Conservation (phyloP, 1,140 invertebrate genomes). For the Tetranychus urticae region DNA sequence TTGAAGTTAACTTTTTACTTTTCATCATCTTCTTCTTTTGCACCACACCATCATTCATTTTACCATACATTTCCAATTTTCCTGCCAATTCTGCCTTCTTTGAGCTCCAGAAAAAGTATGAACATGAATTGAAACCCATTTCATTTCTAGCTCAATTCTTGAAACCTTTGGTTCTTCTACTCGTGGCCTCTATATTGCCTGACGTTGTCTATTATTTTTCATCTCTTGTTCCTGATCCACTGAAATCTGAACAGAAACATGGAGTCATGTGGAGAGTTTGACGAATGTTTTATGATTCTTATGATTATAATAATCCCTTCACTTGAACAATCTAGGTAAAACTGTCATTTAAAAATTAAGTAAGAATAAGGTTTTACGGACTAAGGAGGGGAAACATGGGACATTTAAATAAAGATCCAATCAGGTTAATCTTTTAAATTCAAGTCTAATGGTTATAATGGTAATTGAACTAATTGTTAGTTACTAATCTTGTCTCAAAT, state of each 20-base stretch:
- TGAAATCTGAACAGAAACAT: neutral
- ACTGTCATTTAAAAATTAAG: neutral
- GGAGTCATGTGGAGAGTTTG: neutral
- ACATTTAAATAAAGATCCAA: too few relatives aligned
- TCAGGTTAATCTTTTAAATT: too few relatives aligned
- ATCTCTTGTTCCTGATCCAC: neutral
- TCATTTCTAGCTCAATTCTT: neutral
- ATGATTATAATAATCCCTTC: neutral
- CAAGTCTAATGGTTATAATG: too few relatives aligned
- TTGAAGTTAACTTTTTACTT: neutral
- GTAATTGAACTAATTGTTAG: too few relatives aligned
- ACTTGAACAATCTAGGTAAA: neutral
- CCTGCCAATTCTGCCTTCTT: too few relatives aligned
- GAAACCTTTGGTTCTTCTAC: neutral
- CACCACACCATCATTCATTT: neutral
- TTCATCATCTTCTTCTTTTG: neutral
- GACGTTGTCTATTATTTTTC: neutral
- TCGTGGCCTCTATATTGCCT: neutral
- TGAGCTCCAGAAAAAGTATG: neutral
- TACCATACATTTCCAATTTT: neutral
- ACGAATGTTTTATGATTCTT: neutral
- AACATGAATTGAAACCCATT: neutral
- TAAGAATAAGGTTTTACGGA: too few relatives aligned
- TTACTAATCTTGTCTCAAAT: too few relatives aligned
- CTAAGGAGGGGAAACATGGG: too few relatives aligned